A percentile compares a stretch with the other conserved stretches of the same genome.
These are phyloP conservation scores for Eupithecia inturbata DNA, from an alignment of 2,888 invertebrate genomes.

Conservation along the genomic window DNA sequence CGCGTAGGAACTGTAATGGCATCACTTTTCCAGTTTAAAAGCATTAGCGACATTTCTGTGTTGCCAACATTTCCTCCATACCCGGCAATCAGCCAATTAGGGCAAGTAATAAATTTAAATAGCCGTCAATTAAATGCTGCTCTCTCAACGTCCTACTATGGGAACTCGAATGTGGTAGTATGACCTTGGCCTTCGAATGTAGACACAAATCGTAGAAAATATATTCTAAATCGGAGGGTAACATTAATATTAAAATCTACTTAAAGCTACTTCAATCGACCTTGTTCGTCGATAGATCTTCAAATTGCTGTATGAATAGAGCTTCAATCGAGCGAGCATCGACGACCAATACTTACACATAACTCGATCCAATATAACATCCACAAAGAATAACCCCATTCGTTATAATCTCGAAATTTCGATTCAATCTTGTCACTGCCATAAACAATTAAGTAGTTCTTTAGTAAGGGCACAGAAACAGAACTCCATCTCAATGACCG, in stretches of 20 bases:
- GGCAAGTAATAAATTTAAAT: slow-evolving; percentile 63
- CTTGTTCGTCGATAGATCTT: neutral
- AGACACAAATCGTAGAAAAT: neutral
- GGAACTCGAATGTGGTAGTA: slow-evolving; percentile 31
- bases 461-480: slow-evolving; percentile 32
- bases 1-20: slow-evolving; percentile 13
- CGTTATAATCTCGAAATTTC: slow-evolving; percentile 4
- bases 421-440: neutral
- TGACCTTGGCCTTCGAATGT: neutral
- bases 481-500: slow-evolving; percentile 33
- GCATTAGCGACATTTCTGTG: slow-evolving; percentile 49
- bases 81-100: slow-evolving; percentile 60
- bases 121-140: slow-evolving; percentile 54
- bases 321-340: neutral
- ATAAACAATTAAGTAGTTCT: neutral
- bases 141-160: slow-evolving; percentile 48
- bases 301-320: neutral
- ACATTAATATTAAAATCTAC: neutral
- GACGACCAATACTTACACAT: neutral
- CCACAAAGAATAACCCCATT: neutral
- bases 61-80: slow-evolving; percentile 50
- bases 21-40: slow-evolving; percentile 41
- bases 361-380: neutral
- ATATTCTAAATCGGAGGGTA: neutral
- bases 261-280: neutral